phyloP scores from a whole-genome alignment of 2,113 vertebrate species.

The Mungos mungo region DNA sequence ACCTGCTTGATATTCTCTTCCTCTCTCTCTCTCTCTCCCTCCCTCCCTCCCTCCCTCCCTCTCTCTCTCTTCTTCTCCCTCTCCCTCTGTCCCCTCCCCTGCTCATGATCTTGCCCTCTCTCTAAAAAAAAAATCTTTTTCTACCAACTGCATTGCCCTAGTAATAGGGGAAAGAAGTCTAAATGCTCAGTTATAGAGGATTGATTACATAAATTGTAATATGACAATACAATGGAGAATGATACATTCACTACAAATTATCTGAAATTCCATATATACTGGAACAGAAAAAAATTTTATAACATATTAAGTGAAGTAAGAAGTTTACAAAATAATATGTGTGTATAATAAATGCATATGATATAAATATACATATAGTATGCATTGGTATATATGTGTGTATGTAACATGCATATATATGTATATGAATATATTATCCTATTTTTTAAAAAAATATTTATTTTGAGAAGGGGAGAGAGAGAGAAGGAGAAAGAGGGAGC shows the following conservation, averaged over 20 bases:
- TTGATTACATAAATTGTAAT: background rate
- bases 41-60: no score
- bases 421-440: background rate
- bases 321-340: background rate
- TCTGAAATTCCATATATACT: background rate
- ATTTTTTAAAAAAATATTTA: background rate
- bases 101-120: no score
- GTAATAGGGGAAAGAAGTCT: background rate
- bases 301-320: background rate
- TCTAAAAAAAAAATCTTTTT: background rate
- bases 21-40: no score
- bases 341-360: background rate
- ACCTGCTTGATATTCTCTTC: no score
- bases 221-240: background rate
- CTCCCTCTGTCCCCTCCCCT: no score
- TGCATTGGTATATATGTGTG: no score
- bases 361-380: background rate
- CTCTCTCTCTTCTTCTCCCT: no score
- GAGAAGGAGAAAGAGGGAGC: no score
- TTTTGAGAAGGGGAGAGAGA: no score
- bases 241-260: background rate
- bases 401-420: background rate
- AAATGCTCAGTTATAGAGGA: background rate
- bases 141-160: background rate
- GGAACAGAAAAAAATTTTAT: background rate